phyloP scores from a whole-genome alignment of 2,888 invertebrate species.

The Dinocampus coccinellae region DNA sequence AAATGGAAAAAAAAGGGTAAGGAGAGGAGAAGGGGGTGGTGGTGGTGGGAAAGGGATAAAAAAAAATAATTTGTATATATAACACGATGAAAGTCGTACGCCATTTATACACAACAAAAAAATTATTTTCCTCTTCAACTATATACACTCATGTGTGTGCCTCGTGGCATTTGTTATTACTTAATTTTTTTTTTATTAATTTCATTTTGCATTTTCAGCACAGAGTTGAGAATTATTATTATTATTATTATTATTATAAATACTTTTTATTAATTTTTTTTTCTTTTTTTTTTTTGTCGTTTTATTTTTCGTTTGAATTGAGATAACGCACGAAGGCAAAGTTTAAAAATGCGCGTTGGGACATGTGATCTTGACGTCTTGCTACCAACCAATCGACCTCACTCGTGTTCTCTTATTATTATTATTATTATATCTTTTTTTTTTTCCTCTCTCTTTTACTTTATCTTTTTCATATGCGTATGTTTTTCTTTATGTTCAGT shows the following conservation, averaged over 20 bases:
- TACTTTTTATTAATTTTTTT: too few relatives aligned
- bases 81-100: conserved; percentile 33
- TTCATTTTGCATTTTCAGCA: conserved; percentile 13
- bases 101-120: conserved; percentile 23
- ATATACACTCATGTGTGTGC: neutral
- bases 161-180: conserved; percentile 7
- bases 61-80: neutral
- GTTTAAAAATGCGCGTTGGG: neutral
- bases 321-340: conserved; percentile 3
- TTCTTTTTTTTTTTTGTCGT: neutral
- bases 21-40: too few relatives aligned
- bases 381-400: neutral
- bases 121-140: conserved; percentile 3
- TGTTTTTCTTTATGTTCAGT: neutral
- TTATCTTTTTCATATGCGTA: neutral
- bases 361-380: conserved; percentile 5
- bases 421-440: neutral
- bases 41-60: too few relatives aligned
- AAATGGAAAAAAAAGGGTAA: neutral
- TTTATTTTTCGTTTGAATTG: too few relatives aligned
- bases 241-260: too few relatives aligned
- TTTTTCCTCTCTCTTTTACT: neutral
- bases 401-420: neutral
- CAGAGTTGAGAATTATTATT: conserved; percentile 2
- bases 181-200: conserved; percentile 15